phyloP scores from a whole-genome alignment of 1,140 invertebrate genomes.

The Heliothis virescens region DNA sequence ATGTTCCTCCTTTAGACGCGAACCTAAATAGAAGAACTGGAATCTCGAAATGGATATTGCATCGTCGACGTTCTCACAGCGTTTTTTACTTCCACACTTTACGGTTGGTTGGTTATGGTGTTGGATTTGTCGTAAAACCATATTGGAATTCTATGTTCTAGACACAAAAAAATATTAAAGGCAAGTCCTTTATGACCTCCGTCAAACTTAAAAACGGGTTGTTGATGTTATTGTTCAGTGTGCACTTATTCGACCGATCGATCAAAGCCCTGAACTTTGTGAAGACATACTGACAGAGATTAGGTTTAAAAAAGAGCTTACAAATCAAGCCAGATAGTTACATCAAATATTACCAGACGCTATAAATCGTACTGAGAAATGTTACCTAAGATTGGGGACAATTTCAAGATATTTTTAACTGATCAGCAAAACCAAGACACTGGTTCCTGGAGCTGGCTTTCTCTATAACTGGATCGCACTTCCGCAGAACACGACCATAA shows the following conservation, averaged over 20 bases:
- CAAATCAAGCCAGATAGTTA: not conserved
- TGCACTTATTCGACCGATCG: not conserved
- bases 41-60: conserved; percentile 40
- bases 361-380: not conserved
- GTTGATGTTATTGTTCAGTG: not conserved
- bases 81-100: conserved; percentile 45
- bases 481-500: conserved; percentile 51
- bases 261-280: not conserved
- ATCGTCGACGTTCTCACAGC: conserved; percentile 30
- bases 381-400: conserved; percentile 22
- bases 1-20: conserved; percentile 43
- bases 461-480: conserved; percentile 59
- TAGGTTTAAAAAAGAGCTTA: not conserved
- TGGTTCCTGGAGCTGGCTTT: conserved; percentile 53
- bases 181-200: not conserved
- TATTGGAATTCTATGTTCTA: conserved; percentile 30
- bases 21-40: conserved; percentile 49
- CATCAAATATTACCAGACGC: not conserved
- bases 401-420: conserved; percentile 33
- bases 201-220: not conserved
- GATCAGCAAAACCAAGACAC: conserved; percentile 42
- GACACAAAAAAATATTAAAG: not conserved
- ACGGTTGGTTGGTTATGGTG: conserved; percentile 38
- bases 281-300: not conserved
- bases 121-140: conserved; percentile 8